Base-by-base conservation (phyloP, 92 coral and sea anemone species). In the Actinostola sp. region DNA sequence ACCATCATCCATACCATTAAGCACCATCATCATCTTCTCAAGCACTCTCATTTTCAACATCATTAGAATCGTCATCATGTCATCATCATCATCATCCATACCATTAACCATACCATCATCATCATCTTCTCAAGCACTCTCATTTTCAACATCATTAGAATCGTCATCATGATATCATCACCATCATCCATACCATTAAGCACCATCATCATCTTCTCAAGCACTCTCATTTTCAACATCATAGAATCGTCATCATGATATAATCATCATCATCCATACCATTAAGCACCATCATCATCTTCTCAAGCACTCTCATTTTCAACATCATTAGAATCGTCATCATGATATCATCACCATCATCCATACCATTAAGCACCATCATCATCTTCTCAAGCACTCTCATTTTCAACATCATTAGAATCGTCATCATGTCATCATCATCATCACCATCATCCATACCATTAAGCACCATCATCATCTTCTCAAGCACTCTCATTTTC, bases 31-130 rank as follows among this genome's bases (percentile, higher is more conserved):
- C 3, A 13, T 3, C 13, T 3, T 6, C 7, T 14, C 7, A 7
- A 39, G 14, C 7, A 14, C 7, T 39, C 44, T 32, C 75, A 68
- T 50, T 30, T 44, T 8, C 56, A 41, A 4, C 24, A 23, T 27
- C 73, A 67, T 21, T 11, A 28, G 44, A 59, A 67, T 67, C 73
- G 14, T 42, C 56, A 39, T 65, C 71, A 65, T 41, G 33, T 42
- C 41, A 66, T 66, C 55, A 66, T 42, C 71, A 66, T 24, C 27
- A 66, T 7, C 56, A 48, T 8, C 54, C 13, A 13, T 23, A 48
- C 15, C 17, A 28, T 27, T 58, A 27, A 12, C 26, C 3, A 12
- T 12, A 4, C 23, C 64, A 27, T 58, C 5, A 58, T 58, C 64
- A 58, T 27, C 16, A 58, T 58, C 26, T 12, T 58, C 26, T 12